Base-by-base conservation (phyloP, 2,797 vertebrate species). In the Myotis pilosus region DNA sequence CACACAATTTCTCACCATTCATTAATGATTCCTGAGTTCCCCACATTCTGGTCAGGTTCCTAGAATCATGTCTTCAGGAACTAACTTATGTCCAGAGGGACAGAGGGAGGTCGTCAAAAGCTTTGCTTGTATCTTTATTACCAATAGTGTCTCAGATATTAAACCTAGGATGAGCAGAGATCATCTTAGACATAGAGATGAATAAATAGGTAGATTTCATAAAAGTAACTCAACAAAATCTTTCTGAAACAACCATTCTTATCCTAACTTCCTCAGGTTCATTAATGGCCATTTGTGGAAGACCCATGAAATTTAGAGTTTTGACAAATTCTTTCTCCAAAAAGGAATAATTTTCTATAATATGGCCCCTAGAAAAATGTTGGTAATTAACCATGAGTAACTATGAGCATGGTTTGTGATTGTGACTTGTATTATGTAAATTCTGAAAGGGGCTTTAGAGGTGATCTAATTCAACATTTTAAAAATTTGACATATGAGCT, bases 401-500 rank as follows among this genome's bases (percentile, higher is more conserved):
- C 12, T 19, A n/a, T 57, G 8, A 66, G 30, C 36, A 36, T 12
- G 38, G 38, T 38, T 68, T 84, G 16, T 91, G 28, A 74, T 53
- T 79, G 12, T 91, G 28, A 74, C 79, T 57, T 69, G 22, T 76
- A 44, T 22, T 85, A 30, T 91, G 16, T 91, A 64, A 71, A 25
- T 91, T 92, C 36, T 69, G 12, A 23, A 80, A 94, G 38, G 53
- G 30, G 22, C 17, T 87, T 81, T 64, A 69, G 16, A 92, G n/a
- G 81, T 87, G 51, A 85, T 41, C 62, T 78, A 84, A 75, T 64
- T 55, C 28, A 78, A 2, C 11, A 68, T 53, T 81, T 91, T 68
- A 71, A 49, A 47, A 41, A 94, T 94, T 81, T 92, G 80, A 74
- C 76, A 60, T 76, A 76, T 69, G 81, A 74, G 22, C 41, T 66